Evolutionary conservation across 2,113 vertebrate genomes (phyloP), one percentile per base, ranked within the genome.

Genomic region (Anolis sagrei): DNA sequence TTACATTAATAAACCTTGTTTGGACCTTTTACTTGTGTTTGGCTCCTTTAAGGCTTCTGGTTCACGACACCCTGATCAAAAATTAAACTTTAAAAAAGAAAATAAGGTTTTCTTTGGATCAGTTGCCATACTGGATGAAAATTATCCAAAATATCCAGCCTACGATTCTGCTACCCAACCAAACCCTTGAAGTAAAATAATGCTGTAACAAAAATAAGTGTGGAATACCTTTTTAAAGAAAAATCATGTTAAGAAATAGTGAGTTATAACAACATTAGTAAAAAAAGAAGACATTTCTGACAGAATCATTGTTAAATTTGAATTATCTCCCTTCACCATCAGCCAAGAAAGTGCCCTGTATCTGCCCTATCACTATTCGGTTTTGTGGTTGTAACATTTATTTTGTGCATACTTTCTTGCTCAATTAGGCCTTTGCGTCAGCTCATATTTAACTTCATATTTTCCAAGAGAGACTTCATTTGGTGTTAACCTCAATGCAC

Each of bases 341-440:
- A 88, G 66, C 78, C 89, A 85, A 54, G 89, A 89, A 94, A 88
- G 75, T 92, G 92, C 84, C 89, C 89, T 91, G 29, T 81, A 82
- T 87, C 88, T 79, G 79, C 74, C 69, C 81, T 92, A 89, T 68
- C 90, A 94, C 93, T 94, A 93, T 92, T 94, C 87, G 92, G 95
- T 92, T 91, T 92, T 87, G 92, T 90, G 82, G 86, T 83, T 88
- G 90, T 86, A 89, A 86, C 77, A 86, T 91, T 93, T 89, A 89
- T 91, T 92, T 87, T 88, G 87, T 93, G 93, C 93, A 92, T 93
- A 93, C 90, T 93, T 93, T 90, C 91, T 90, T 89, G 86, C 87
- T 88, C 90, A 87, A 34, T 80, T 91, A 89, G 90, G 86, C 92
- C 88, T 70, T 76, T 25, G 74, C 81, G 89, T 93, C 86, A 86